phyloP scores from a whole-genome alignment of 2,113 vertebrate species.

The Romanogobio albipinnatus region DNA sequence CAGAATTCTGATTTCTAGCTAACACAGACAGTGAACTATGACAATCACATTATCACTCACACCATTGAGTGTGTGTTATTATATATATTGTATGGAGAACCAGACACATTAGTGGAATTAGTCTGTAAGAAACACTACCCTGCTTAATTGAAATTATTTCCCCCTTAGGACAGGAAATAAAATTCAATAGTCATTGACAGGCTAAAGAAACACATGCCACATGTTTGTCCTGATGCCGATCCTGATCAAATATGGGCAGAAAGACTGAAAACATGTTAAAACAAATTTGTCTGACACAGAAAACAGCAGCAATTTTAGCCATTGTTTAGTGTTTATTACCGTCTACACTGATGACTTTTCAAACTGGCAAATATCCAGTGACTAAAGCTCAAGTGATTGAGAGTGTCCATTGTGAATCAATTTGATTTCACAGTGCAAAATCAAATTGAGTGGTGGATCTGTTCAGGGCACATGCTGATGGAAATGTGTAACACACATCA shows the following conservation, averaged over 20 bases:
- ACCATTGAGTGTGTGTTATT: background rate
- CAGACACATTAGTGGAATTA: constrained; percentile 25
- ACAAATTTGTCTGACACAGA: constrained; percentile 30
- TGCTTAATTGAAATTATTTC: constrained; percentile 32
- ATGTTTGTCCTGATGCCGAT: background rate
- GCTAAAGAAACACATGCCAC: constrained; percentile 30
- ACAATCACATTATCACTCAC: background rate
- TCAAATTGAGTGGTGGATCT: background rate
- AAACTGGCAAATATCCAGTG: constrained; percentile 24
- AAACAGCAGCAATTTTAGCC: constrained; percentile 33
- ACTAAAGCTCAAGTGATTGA: constrained; percentile 37
- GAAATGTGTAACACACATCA: background rate
- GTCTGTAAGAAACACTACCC: constrained; percentile 19
- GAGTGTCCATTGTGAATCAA: constrained; percentile 30
- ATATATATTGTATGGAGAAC: constrained; percentile 7
- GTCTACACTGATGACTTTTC: constrained; percentile 27
- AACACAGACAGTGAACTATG: background rate
- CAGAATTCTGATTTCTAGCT: too few relatives aligned
- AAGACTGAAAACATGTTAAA: constrained; percentile 15
- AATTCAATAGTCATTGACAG: constrained; percentile 39
- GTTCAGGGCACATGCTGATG: background rate
- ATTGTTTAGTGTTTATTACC: constrained; percentile 19
- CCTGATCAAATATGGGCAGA: constrained; percentile 29
- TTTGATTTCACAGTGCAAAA: background rate
- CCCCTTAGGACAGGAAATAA: constrained; percentile 44